A percentile compares a stretch with the other conserved stretches of the same genome.
phyloP scores from a whole-genome alignment of 2,113 vertebrate genomes.

The Chiloscyllium plagiosum region DNA sequence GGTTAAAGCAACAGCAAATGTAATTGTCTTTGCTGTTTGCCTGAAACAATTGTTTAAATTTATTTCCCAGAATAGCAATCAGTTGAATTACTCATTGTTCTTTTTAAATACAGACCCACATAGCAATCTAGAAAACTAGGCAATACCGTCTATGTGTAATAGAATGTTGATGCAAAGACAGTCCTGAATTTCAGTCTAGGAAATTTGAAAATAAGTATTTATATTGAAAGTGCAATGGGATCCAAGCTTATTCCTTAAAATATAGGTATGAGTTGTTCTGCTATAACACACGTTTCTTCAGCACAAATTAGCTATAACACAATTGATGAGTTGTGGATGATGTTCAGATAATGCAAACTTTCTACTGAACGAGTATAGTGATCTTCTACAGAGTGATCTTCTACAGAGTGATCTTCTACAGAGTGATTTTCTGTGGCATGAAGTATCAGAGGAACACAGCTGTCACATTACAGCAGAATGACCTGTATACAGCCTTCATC shows the following conservation, averaged over 20 bases:
- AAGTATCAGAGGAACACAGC: too few species aligned
- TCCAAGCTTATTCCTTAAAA: neutral
- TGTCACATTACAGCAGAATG: too few species aligned
- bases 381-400: too few species aligned
- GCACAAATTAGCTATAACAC: too few species aligned
- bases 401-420: too few species aligned
- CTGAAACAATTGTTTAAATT: neutral
- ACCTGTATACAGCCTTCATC: too few species aligned
- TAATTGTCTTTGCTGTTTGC: neutral
- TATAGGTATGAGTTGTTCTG: neutral
- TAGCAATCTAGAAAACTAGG: neutral
- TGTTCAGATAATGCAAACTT: too few species aligned
- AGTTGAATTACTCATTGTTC: neutral
- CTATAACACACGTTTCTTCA: too few species aligned
- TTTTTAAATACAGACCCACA: neutral
- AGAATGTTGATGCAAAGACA: neutral
- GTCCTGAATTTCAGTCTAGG: neutral
- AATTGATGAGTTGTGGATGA: too few species aligned
- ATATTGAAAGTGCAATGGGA: neutral
- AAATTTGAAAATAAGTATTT: conserved; percentile 15
- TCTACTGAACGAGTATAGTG: too few species aligned
- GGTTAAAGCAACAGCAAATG: neutral
- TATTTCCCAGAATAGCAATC: neutral
- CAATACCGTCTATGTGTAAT: neutral
- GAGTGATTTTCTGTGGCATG: too few species aligned